Evolutionary conservation across 2,888 invertebrate genomes (phyloP), one percentile per base, ranked within the genome.

Genomic region (Eristalis arbustorum): DNA sequence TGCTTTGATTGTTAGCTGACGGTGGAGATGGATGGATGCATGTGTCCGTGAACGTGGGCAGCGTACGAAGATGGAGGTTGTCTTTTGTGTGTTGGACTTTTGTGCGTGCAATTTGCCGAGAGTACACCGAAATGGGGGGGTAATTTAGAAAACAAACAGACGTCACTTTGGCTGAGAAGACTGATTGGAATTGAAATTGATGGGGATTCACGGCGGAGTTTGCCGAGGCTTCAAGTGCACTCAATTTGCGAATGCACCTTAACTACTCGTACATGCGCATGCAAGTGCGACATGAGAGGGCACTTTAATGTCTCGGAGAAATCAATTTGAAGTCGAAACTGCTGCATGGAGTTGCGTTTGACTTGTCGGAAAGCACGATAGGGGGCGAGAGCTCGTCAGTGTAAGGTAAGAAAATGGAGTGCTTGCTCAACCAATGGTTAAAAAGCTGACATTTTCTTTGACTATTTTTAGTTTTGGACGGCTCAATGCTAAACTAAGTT

Each of bases 101-200:
- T 71, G 75, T 84, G 81, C 84, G 76, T 77, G 76, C 72, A 81
- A 78, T 74, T 78, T 82, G 31, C 73, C 59, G 61, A 69, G 72
- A 76, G 73, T 61, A 64, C 73, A 63, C 8, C 18, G 68, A 64
- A 81, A 81, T 77, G 37, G 74, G 57, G 49, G 57, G 75, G 3
- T 23, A 83, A 87, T 87, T 87, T 87, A 61, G 64, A 62, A 37
- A 83, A 71, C 83, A 87, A 87, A 87, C 83, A 87, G 74, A 87
- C 67, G 62, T 49, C 78, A 83, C 83, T 62, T 42, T 62, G 62
- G 25, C 37, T 40, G 23, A 31, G 56, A 56, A 40, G 37, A 25
- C 22, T 37, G 71, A 62, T 81, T 64, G 22, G 49, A 66, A 75
- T 23, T 64, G 18, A 64, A 64, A 69, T 31, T 14, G 25, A 11